These are phyloP conservation scores for Polyodon spathula DNA, from an alignment of 2,113 vertebrate genomes.

Conservation along the genomic window DNA sequence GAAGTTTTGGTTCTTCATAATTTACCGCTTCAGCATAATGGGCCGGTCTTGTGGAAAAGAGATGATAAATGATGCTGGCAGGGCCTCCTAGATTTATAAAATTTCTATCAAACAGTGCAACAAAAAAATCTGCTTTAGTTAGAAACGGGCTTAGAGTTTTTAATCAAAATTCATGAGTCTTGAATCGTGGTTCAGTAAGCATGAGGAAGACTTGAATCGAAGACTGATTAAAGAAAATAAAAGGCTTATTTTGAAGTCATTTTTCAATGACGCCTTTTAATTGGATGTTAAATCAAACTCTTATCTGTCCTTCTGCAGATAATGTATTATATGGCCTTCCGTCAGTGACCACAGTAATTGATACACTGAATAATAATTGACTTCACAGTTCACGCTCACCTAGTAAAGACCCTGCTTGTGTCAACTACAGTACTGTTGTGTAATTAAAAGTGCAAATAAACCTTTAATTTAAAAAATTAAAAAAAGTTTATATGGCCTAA, in stretches of 20 bases:
- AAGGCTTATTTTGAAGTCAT: slow-evolving; percentile 98
- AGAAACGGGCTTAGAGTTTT: slow-evolving; percentile 77
- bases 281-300: slow-evolving; percentile 99
- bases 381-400: slow-evolving; percentile 58
- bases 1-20: slow-evolving; percentile 84
- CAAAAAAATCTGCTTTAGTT: slow-evolving; percentile 80
- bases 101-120: slow-evolving; percentile 91
- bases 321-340: slow-evolving; percentile 77
- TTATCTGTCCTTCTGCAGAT: slow-evolving; percentile 96
- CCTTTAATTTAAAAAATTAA: not conserved
- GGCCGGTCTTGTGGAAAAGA: slow-evolving; percentile 83
- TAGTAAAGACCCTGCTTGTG: slow-evolving; percentile 48
- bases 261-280: slow-evolving; percentile 99
- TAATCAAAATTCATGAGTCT: slow-evolving; percentile 86
- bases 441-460: slow-evolving; percentile 71
- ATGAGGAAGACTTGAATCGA: slow-evolving; percentile 80
- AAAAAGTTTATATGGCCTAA: not conserved
- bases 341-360: slow-evolving; percentile 71
- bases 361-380: slow-evolving; percentile 74
- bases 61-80: slow-evolving; percentile 94
- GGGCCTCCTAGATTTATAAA: slow-evolving; percentile 96
- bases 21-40: slow-evolving; percentile 87
- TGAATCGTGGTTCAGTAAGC: slow-evolving; percentile 73
- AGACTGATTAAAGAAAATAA: slow-evolving; percentile 92
- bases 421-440: slow-evolving; percentile 45